These are phyloP conservation scores for Chondrosia reniformis DNA, from an alignment of 37 sponge, comb jelly and placozoan genomes.

Conservation along the genomic window DNA sequence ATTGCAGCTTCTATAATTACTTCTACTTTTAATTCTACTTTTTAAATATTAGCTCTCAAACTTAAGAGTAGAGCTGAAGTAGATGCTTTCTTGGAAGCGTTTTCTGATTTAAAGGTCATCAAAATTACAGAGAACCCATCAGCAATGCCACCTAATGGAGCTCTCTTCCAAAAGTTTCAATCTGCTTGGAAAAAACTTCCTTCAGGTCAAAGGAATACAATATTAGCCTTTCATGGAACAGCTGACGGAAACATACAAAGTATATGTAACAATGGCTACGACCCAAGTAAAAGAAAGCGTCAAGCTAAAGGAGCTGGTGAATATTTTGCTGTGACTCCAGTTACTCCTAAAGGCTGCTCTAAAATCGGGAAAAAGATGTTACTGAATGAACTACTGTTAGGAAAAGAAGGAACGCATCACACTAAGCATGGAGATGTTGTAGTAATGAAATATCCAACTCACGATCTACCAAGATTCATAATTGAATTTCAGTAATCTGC, in stretches of 20 bases:
- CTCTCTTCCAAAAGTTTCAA: conserved; percentile 52
- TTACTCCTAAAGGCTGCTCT: conserved; percentile 45
- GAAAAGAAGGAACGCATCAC: conserved; percentile 52
- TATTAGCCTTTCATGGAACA: conserved; percentile 79
- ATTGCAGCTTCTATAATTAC: no score
- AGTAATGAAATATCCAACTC: conserved; percentile 78
- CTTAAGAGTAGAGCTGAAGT: conserved; percentile 44
- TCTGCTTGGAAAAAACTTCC: conserved; percentile 32
- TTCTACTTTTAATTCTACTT: no score
- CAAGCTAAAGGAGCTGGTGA: conserved; percentile 79
- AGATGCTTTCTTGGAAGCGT: conserved; percentile 51
- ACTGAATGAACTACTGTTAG: conserved; percentile 74
- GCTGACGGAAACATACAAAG: conserved; percentile 53
- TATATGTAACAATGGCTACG: conserved; percentile 74
- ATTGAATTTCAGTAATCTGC: conserved; percentile 44
- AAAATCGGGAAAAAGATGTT: conserved; percentile 72
- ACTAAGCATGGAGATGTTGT: conserved; percentile 63
- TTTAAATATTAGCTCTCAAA: no score
- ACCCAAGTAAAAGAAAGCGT: conserved; percentile 24
- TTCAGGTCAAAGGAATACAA: conserved; percentile 52
- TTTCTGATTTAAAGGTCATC: conserved; percentile 41
- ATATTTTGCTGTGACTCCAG: conserved; percentile 71
- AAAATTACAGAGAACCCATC: conserved; percentile 58
- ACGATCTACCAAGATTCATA: conserved; percentile 76
- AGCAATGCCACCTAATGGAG: conserved; percentile 69